Evolutionary conservation across 2,888 invertebrate genomes (phyloP).

Genomic region (Saturnia japonica): DNA sequence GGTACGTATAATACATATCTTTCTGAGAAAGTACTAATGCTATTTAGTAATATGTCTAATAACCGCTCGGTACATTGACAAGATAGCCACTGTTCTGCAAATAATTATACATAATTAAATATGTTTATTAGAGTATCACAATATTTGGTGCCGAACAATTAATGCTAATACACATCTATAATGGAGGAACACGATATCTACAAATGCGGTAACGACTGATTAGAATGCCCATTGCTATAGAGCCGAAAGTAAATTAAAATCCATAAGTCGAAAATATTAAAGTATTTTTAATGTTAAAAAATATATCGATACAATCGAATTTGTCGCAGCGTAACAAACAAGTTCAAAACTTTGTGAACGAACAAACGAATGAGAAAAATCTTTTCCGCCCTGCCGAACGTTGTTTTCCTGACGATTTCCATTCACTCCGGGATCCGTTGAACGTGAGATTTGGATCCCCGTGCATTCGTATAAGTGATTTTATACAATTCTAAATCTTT

Average conservation of each 20-base stretch:
- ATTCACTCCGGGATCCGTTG: slow-evolving; percentile 41
- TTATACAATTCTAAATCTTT: slow-evolving; percentile 32
- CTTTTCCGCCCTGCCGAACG: slow-evolving; percentile 43
- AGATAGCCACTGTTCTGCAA: neutral
- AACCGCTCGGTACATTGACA: too few relatives aligned
- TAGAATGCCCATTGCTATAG: neutral
- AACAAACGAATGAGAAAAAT: slow-evolving; percentile 47
- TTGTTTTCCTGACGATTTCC: slow-evolving; percentile 59
- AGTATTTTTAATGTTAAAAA: neutral
- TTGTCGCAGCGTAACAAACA: slow-evolving; percentile 8
- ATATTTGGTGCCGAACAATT: neutral
- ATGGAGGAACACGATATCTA: neutral
- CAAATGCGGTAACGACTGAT: neutral
- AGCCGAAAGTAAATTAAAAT: neutral
- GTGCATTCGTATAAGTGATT: slow-evolving; percentile 34
- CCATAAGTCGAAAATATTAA: too few relatives aligned
- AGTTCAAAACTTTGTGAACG: slow-evolving; percentile 21
- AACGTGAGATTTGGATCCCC: slow-evolving; percentile 32
- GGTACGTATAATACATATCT: too few relatives aligned
- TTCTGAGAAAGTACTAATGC: too few relatives aligned
- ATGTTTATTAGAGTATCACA: neutral
- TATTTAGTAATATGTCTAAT: too few relatives aligned
- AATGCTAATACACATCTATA: too few relatives aligned
- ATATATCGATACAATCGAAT: slow-evolving; percentile 15
- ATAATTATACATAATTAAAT: neutral